Conservation (phyloP, 2,797 vertebrate genomes). For the Cryptoprocta ferox region DNA sequence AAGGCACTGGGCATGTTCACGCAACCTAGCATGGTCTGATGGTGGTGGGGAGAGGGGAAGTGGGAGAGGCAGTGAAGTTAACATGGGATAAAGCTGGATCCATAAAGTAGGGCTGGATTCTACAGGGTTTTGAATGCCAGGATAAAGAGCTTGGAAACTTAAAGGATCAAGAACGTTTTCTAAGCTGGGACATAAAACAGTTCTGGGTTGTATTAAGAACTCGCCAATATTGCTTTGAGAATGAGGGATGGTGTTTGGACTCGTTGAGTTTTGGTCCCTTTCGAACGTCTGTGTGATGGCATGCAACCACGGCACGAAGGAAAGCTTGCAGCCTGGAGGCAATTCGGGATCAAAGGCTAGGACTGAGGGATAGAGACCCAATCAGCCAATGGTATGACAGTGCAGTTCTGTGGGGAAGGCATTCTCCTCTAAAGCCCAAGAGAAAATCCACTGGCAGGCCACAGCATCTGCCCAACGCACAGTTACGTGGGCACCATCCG, state of each 20-base stretch:
- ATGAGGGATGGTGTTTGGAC: too few relatives aligned
- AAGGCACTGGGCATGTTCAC: fast-evolving
- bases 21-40: fast-evolving
- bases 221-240: fast-evolving
- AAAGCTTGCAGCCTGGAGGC: not conserved
- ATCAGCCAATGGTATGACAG: not conserved
- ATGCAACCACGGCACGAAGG: not conserved
- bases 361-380: too few relatives aligned
- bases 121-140: not conserved
- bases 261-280: not conserved
- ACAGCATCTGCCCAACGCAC: not conserved
- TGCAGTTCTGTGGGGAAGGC: fast-evolving
- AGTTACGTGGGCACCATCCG: fast-evolving
- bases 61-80: not conserved
- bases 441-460: not conserved
- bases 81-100: too few relatives aligned
- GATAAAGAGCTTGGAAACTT: not conserved
- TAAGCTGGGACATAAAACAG: not conserved
- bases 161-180: not conserved
- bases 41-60: fast-evolving
- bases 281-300: too few relatives aligned
- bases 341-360: too few relatives aligned
- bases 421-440: not conserved
- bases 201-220: not conserved
- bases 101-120: not conserved